Base-by-base conservation (phyloP, 2,113 vertebrate genomes). In the Micronisus gabar region DNA sequence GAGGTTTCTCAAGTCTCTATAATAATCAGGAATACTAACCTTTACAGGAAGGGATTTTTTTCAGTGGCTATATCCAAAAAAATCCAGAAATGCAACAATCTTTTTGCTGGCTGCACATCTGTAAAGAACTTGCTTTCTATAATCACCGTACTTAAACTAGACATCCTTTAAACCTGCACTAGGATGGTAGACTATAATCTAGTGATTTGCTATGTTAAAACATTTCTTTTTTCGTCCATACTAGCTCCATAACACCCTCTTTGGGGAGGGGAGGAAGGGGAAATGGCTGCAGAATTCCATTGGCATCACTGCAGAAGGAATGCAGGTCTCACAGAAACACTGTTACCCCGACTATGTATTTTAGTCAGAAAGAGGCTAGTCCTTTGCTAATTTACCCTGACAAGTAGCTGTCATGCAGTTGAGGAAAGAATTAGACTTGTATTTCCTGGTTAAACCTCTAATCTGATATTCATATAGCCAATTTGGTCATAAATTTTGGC, bases 1-100 rank as follows among this genome's bases (percentile, higher is more conserved):
- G 80, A 87, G 88, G 81, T 97, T 95, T 97, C 90, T 97, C 85
- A 95, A 94, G 96, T 96, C 90, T 94, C 13, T 93, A 72, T 94
- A 96, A 93, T 94, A 88, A 95, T 95, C 53, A 90, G 67, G 86
- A 97, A 90, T 94, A 91, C 65, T 92, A 84, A 90, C 81, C 88
- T 96, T 56, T 97, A 65, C 62, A 85, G 68, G 90, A 97, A 92
- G 27, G 90, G 55, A 26, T 3, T 84, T 67, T 48, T 91, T 78
- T 94, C 81, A 88, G 88, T 1, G 3, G 52, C 48, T 85, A 6
- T 41, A 43, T 74, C 3, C 4, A 71, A 79, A 81, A 71, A 61
- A 66, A 10, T 27, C 34, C 15, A 72, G 41, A 68, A 47, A 36
- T 38, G 22, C 32, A 90, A 17, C 32, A 23, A 2, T 56, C 32